Evolutionary conservation across 2,113 vertebrate species (phyloP), one percentile per base, ranked within the genome.

Genomic region (Platichthys stellatus): DNA sequence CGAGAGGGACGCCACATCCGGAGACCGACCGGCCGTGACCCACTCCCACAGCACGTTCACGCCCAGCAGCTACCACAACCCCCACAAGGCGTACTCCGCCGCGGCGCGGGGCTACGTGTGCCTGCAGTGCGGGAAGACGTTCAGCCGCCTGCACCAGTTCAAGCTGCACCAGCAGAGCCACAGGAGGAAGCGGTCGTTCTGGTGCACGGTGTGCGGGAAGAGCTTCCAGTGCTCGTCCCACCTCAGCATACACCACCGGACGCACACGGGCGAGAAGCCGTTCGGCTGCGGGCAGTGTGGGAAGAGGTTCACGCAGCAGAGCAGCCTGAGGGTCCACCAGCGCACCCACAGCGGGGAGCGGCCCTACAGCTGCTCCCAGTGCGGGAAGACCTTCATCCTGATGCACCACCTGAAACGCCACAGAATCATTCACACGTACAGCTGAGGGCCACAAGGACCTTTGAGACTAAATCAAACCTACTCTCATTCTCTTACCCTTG

Each of bases 261-360:
- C 91, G 2, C 93, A 93, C 90, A 93, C 92, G 8, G 93, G 92
- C 2, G 92, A 94, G 88, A 93, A 91, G 74, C 92, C 93, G 0
- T 94, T 87, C 38, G 86, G 87, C 0, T 94, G 93, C 66, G 81
- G 78, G 0, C 87, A 91, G 68, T 94, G 93, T 12, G 93, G 92
- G 12, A 93, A 93, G 80, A 60, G 93, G 59, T 94, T 94, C 83
- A 92, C 92, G 28, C 92, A 93, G 81, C 93, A 93, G 88, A 93
- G 93, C 88, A 93, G 92, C 45, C 89, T 94, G 76, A 80, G 91
- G 76, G 92, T 92, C 12, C 93, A 94, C 84, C 93, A 93, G 91
- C 88, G 91, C 74, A 92, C 92, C 0, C 93, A 94, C 92, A 94
- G 92, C 43, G 93, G 93, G 1, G 92, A 93, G 65, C 84, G 92